These are phyloP conservation scores for Sinocyclocheilus grahami DNA, from an alignment of 2,113 vertebrate species.

Conservation along the genomic window DNA sequence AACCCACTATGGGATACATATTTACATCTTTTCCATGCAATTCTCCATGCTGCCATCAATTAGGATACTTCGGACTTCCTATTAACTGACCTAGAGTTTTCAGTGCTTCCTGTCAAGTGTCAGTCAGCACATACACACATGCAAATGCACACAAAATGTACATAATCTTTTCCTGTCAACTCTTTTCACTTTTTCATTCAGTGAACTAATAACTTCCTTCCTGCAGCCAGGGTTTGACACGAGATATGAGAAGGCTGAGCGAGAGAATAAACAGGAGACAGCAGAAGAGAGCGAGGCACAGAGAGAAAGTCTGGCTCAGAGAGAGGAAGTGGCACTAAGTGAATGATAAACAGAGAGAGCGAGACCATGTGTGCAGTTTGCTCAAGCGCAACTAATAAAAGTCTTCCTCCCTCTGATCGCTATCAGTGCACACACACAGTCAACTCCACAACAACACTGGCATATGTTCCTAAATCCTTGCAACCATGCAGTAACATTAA, in stretches of 20 bases:
- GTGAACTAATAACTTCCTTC: conserved; percentile 85
- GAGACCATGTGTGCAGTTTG: conserved; percentile 14
- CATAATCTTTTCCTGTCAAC: conserved; percentile 66
- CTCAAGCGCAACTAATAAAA: conserved; percentile 31
- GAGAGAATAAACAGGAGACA: not conserved
- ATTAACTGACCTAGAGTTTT: conserved; percentile 78
- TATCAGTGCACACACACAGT: conserved; percentile 22
- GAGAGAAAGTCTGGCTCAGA: conserved; percentile 23
- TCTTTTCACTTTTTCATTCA: conserved; percentile 66
- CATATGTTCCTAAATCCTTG: not conserved
- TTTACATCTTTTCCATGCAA: conserved; percentile 25
- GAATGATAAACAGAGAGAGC: conserved; percentile 63
- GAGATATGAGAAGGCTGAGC: conserved; percentile 72
- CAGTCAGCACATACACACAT: conserved; percentile 18
- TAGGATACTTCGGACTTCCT: conserved; percentile 67
- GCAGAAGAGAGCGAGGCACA: not conserved
- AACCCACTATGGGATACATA: conserved; percentile 29
- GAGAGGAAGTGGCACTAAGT: conserved; percentile 49
- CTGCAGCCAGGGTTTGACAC: conserved; percentile 79
- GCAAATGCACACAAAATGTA: conserved; percentile 5
- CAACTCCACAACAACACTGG: not conserved
- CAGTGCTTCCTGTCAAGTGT: conserved; percentile 73
- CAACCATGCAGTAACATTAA: not conserved
- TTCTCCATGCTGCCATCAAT: conserved; percentile 33
- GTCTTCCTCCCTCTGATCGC: conserved; percentile 30